Percentiles rank a stretch among this genome's conserved stretches.
Evolutionary conservation across 2,888 invertebrate species (phyloP).

Genomic region (Brachynemurus nebulosus): DNA sequence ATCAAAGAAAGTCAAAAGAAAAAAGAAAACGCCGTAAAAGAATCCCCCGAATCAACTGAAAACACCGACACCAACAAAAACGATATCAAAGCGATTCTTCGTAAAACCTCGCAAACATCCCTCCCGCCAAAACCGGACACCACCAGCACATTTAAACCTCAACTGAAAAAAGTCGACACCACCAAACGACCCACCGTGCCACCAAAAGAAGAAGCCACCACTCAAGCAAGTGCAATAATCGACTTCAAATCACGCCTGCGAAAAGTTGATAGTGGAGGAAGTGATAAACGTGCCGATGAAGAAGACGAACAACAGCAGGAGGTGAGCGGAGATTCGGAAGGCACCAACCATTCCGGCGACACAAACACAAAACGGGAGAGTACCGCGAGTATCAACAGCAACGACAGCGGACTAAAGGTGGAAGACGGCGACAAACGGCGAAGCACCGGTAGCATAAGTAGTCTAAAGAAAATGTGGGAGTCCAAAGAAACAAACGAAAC

Average conservation of each 20-base stretch:
- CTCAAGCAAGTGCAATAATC: conserved; percentile 47
- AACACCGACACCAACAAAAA: conserved; percentile 53
- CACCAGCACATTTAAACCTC: conserved; percentile 44
- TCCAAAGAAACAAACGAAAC: conserved; percentile 45
- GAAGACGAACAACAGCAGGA: conserved; percentile 22
- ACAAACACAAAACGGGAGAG: conserved; percentile 33
- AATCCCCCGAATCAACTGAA: conserved; percentile 70
- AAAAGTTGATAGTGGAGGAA: conserved; percentile 52
- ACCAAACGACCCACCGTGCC: conserved; percentile 39
- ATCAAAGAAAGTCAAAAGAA: conserved; percentile 65
- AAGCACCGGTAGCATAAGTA: conserved; percentile 85
- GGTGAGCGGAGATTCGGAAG: conserved; percentile 18
- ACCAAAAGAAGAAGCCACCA: conserved; percentile 40
- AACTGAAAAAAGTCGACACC: conserved; percentile 61
- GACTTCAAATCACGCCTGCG: conserved; percentile 74
- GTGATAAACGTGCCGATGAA: conserved; percentile 27
- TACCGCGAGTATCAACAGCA: conserved; percentile 27
- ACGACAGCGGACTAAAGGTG: conserved; percentile 28
- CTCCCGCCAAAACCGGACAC: conserved; percentile 23
- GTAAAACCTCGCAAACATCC: conserved; percentile 28
- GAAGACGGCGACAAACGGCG: conserved; percentile 69
- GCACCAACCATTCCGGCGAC: conserved; percentile 22
- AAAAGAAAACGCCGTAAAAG: conserved; percentile 31
- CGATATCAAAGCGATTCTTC: conserved; percentile 38
- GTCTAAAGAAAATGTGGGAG: conserved; percentile 86